Evolutionary conservation across 2,797 vertebrate genomes (phyloP).

Genomic region (Neoniphon sammara): DNA sequence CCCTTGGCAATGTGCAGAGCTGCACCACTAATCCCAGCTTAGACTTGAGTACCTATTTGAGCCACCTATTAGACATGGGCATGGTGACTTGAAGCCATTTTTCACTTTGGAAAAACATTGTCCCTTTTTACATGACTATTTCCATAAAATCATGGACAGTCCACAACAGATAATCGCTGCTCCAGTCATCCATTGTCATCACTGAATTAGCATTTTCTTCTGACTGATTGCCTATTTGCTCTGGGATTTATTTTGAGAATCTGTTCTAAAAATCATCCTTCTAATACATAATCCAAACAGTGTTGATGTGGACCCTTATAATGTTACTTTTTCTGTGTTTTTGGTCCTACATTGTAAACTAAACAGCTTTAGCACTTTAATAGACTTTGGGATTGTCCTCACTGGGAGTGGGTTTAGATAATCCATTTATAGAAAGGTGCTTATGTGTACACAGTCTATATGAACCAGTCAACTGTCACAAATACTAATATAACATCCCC

Average conservation of each 20-base stretch:
- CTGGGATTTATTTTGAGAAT: not conserved
- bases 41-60: slow-evolving; percentile 75
- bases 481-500: slow-evolving; percentile 13
- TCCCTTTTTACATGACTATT: slow-evolving; percentile 13
- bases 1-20: slow-evolving; percentile 73
- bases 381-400: slow-evolving; percentile 43
- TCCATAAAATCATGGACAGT: not conserved
- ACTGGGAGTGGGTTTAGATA: slow-evolving; percentile 40
- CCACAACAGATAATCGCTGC: too few relatives aligned
- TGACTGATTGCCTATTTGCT: not conserved
- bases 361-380: slow-evolving; percentile 31
- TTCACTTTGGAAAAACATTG: slow-evolving; percentile 29
- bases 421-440: slow-evolving; percentile 53
- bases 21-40: slow-evolving; percentile 80
- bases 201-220: not conserved
- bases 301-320: not conserved
- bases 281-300: not conserved
- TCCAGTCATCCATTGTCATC: rapidly evolving
- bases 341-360: not conserved
- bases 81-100: slow-evolving; percentile 49
- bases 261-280: not conserved
- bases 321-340: not conserved
- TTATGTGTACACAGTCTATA: slow-evolving; percentile 18
- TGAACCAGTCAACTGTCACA: not conserved
- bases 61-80: slow-evolving; percentile 72